Percentiles rank a stretch among this genome's conserved stretches.
phyloP scores from a whole-genome alignment of 2,888 invertebrate species.

The Rutpela maculata region DNA sequence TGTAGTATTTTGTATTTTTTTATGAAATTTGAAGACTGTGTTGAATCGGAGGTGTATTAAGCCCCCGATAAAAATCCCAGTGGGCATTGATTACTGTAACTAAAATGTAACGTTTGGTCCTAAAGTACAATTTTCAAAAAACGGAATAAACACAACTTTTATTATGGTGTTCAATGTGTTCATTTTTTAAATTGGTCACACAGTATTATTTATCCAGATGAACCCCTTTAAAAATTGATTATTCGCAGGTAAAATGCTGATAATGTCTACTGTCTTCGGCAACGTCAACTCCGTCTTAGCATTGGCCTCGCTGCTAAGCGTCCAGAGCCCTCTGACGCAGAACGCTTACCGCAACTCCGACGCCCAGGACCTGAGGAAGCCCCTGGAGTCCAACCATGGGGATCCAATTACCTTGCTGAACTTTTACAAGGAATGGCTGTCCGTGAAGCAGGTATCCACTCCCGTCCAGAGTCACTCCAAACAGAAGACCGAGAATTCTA shows the following conservation, averaged over 20 bases:
- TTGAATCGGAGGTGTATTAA: too few relatives aligned
- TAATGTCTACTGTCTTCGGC: conserved; percentile 92
- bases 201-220: too few relatives aligned
- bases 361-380: conserved; percentile 85
- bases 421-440: conserved; percentile 89
- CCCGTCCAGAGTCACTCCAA: conserved; percentile 55
- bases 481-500: conserved; percentile 71
- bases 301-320: conserved; percentile 92
- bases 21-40: too few relatives aligned
- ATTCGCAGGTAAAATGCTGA: conserved; percentile 89
- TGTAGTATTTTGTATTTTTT: too few relatives aligned
- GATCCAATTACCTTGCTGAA: conserved; percentile 94
- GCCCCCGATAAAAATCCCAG: too few relatives aligned
- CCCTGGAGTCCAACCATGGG: conserved; percentile 94
- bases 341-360: conserved; percentile 90
- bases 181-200: too few relatives aligned
- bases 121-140: too few relatives aligned
- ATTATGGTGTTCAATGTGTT: too few relatives aligned
- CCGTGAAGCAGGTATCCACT: conserved; percentile 79
- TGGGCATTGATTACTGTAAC: too few relatives aligned
- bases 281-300: conserved; percentile 93
- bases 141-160: too few relatives aligned
- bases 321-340: conserved; percentile 95
- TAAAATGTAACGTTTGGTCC: too few relatives aligned
- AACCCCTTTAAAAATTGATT: too few relatives aligned